phyloP scores from a whole-genome alignment of 1,140 invertebrate genomes.

The Drosophila grimshawi region DNA sequence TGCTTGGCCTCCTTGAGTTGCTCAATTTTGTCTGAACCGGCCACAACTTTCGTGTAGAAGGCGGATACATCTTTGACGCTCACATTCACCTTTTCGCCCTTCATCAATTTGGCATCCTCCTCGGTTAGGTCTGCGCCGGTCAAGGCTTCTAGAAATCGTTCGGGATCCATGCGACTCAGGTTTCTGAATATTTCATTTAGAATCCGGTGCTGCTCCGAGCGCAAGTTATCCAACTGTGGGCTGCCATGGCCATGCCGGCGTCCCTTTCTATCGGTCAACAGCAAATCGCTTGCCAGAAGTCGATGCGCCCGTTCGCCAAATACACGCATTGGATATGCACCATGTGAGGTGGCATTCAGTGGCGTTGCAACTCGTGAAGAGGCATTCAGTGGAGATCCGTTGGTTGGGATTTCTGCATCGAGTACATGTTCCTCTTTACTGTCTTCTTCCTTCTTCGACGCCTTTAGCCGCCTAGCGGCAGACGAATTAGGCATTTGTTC shows the following conservation, averaged over 20 bases:
- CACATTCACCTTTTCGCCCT: neutral
- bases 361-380: no score
- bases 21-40: no score
- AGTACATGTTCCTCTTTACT: no score
- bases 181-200: neutral
- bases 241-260: slow-evolving; percentile 23
- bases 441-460: no score
- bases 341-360: no score
- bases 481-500: no score
- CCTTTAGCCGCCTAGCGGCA: no score
- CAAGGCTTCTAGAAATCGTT: neutral
- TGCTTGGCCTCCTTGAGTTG: neutral
- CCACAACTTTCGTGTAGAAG: neutral
- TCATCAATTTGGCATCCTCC: neutral
- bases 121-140: neutral
- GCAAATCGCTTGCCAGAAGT: neutral
- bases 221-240: slow-evolving; percentile 4
- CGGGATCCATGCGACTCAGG: neutral
- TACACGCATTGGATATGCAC: no score
- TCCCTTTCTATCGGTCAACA: slow-evolving; percentile 14
- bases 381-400: no score
- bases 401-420: no score
- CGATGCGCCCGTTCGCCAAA: no score
- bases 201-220: neutral
- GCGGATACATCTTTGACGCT: neutral